Evolutionary conservation across 2,113 vertebrate genomes (phyloP).

Genomic region (Nothoprocta pentlandii): DNA sequence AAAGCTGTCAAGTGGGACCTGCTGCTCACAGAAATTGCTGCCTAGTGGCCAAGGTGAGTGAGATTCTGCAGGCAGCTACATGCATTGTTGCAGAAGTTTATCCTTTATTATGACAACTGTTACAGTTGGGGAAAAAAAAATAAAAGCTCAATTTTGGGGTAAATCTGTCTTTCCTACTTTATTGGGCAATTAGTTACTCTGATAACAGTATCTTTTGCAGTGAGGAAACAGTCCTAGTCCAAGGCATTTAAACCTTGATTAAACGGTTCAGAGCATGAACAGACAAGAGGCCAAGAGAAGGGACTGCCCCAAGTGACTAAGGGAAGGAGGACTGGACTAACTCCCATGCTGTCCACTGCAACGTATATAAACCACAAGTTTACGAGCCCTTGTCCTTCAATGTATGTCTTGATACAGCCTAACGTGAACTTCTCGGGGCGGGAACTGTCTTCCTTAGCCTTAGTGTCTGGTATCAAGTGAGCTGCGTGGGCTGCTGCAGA

Average conservation of each 20-base stretch:
- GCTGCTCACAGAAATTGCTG: rapidly evolving
- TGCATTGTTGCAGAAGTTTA: neutral
- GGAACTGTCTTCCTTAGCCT: neutral
- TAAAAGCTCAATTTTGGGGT: neutral
- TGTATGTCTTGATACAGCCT: neutral
- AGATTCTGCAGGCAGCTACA: neutral
- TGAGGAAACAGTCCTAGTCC: neutral
- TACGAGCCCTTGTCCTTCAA: neutral
- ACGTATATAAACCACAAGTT: neutral
- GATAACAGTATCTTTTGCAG: no score
- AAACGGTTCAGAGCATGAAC: neutral
- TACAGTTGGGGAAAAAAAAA: neutral
- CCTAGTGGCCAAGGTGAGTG: neutral
- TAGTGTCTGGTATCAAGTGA: neutral
- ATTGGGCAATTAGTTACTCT: neutral
- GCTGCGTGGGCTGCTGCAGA: neutral
- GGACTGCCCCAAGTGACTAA: neutral
- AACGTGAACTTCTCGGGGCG: neutral
- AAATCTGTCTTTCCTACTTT: neutral
- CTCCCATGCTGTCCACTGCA: neutral
- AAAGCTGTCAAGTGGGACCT: neutral
- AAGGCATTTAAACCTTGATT: neutral
- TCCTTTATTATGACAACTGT: neutral
- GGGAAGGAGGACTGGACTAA: neutral
- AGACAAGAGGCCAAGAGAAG: neutral